Base-by-base conservation (phyloP, 2,113 vertebrate species). In the Anhinga rufa region DNA sequence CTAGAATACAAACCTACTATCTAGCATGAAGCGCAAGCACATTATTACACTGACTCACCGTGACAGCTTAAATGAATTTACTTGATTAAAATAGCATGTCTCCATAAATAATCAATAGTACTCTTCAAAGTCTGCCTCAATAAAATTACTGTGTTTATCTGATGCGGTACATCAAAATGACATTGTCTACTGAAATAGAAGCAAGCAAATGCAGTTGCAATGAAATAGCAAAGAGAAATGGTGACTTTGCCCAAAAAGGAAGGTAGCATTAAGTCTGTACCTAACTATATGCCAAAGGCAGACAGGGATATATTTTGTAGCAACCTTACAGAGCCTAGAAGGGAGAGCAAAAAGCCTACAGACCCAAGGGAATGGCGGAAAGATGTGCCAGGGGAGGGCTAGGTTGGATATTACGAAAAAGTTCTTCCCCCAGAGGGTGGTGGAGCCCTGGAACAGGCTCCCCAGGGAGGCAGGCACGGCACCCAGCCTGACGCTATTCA, bases 71-170 rank as follows among this genome's bases (percentile, higher is more conserved):
- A 95, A 96, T 87, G 62, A 92, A 93, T 94, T 94, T 82, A 82
- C 58, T 96, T 87, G 89, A 97, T 96, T 94, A 95, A 97, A 96
- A 97, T 76, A 96, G 83, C 95, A 90, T 87, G 90, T 92, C 95
- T 95, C 96, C 95, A 97, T 94, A 96, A 96, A 96, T 94, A 97
- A 97, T 97, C 97, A 95, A 97, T 95, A 96, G 13, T 64, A 69
- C 80, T 92, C 58, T 91, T 97, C 95, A 92, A 94, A 90, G 93
- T 82, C 92, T 95, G 82, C 58, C 77, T 94, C 88, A 93, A 82
- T 94, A 88, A 92, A 95, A 91, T 95, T 12, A 93, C 86, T 91
- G 26, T 78, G 66, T 89, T 93, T 95, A 82, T 95, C 79, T 94
- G 51, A 86, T 40, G 15, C n/a, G 70, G 52, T 74, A 68, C 61